A percentile compares a stretch with the other conserved stretches of the same genome.
These are phyloP conservation scores for Neotoxoptera formosana DNA, from an alignment of 1,140 invertebrate genomes.

Conservation along the genomic window DNA sequence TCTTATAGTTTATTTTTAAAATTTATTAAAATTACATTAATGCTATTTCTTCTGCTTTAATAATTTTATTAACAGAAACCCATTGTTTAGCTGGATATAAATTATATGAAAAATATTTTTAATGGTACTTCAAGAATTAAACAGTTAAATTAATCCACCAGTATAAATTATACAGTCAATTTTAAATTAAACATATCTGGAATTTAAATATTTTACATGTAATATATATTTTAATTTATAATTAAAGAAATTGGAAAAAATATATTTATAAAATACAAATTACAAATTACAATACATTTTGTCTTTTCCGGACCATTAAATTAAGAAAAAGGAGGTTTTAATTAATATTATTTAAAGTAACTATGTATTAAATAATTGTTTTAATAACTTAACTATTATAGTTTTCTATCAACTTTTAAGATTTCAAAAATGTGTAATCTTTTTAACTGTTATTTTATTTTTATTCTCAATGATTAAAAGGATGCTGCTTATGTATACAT, in stretches of 20 bases:
- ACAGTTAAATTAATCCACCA: not conserved
- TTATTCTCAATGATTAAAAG: not conserved
- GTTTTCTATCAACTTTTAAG: not conserved
- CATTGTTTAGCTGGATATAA: not conserved
- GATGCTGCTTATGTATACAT: too few species aligned
- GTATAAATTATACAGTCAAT: not conserved
- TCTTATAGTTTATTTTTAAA: constrained; percentile 17
- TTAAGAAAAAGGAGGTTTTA: too few species aligned
- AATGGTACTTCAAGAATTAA: not conserved
- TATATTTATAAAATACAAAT: too few species aligned
- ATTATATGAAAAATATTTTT: not conserved
- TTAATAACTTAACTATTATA: not conserved
- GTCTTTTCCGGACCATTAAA: too few species aligned
- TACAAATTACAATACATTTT: too few species aligned
- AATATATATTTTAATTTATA: too few species aligned
- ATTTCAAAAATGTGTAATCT: not conserved
- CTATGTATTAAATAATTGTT: not conserved
- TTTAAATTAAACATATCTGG: not conserved
- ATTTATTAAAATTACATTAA: not conserved
- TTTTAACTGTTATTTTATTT: not conserved
- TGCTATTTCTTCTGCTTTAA: not conserved
- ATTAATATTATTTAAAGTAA: not conserved
- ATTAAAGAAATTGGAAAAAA: too few species aligned
- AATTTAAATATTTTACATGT: not conserved
- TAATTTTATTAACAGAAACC: not conserved